A percentile compares a stretch with the other conserved stretches of the same genome.
phyloP scores from a whole-genome alignment of 2,797 vertebrate species.

The Dromococcyx pavoninus region DNA sequence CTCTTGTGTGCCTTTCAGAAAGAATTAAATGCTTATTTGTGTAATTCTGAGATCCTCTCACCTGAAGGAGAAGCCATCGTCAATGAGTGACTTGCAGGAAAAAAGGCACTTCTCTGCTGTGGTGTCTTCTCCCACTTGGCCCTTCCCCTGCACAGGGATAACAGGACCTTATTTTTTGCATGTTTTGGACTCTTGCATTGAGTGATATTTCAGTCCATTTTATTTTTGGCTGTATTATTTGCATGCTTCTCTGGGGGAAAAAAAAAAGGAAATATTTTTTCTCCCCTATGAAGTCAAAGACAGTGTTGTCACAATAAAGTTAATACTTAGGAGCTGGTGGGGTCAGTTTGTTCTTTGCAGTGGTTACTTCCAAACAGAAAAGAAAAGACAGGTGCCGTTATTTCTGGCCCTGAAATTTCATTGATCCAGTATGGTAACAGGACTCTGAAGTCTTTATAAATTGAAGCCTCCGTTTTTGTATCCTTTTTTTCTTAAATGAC shows the following conservation, averaged over 20 bases:
- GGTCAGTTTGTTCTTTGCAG: neutral
- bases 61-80: too few species aligned
- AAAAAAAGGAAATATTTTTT: accelerated
- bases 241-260: too few species aligned
- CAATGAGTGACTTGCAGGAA: too few species aligned
- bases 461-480: neutral
- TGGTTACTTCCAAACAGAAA: neutral
- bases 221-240: too few species aligned
- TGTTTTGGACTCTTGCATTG: neutral
- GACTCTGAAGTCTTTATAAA: neutral
- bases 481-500: neutral
- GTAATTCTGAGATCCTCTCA: too few species aligned
- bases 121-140: too few species aligned
- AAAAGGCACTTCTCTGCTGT: too few species aligned
- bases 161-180: neutral
- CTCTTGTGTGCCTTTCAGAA: too few species aligned
- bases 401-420: neutral
- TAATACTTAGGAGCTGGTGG: neutral
- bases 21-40: too few species aligned
- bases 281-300: neutral
- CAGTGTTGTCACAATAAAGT: neutral
- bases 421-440: neutral
- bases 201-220: neutral
- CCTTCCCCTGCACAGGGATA: accelerated
- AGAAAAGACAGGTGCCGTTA: neutral